phyloP scores from a whole-genome alignment of 1,140 invertebrate genomes.

The Zaprionus taronus region DNA sequence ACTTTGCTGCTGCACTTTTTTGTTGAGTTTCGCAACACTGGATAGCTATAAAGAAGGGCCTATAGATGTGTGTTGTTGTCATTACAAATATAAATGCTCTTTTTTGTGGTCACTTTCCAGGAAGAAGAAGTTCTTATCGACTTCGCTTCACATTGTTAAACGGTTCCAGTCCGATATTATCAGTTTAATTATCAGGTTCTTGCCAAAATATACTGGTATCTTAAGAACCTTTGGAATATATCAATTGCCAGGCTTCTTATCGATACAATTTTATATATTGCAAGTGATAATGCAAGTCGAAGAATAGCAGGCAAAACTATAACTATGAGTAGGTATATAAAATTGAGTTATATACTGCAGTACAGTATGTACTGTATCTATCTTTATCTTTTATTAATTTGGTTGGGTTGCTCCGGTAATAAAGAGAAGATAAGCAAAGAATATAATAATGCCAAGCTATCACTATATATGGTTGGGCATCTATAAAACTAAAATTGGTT shows the following conservation, averaged over 20 bases:
- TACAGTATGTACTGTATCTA: background rate
- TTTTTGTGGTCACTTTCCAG: background rate
- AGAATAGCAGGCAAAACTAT: background rate
- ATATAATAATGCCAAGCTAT: background rate
- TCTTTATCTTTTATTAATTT: background rate
- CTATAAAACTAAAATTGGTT: background rate
- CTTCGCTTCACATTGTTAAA: background rate
- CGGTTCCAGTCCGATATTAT: background rate
- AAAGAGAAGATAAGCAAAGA: background rate
- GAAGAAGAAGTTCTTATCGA: background rate
- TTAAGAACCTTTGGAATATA: background rate
- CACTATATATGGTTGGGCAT: constrained; percentile 1
- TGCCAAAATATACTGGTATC: background rate
- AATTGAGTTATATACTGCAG: background rate
- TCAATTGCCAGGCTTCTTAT: too few species aligned
- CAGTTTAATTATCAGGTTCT: background rate
- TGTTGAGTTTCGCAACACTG: background rate
- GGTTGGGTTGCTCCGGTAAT: background rate
- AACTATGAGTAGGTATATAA: background rate
- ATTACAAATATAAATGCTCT: background rate
- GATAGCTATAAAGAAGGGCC: background rate
- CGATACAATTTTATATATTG: background rate
- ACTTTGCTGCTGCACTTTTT: background rate
- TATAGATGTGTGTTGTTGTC: background rate
- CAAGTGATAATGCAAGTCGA: background rate